These are phyloP conservation scores for Balearica regulorum DNA, from an alignment of 2,797 vertebrate genomes.

Conservation along the genomic window DNA sequence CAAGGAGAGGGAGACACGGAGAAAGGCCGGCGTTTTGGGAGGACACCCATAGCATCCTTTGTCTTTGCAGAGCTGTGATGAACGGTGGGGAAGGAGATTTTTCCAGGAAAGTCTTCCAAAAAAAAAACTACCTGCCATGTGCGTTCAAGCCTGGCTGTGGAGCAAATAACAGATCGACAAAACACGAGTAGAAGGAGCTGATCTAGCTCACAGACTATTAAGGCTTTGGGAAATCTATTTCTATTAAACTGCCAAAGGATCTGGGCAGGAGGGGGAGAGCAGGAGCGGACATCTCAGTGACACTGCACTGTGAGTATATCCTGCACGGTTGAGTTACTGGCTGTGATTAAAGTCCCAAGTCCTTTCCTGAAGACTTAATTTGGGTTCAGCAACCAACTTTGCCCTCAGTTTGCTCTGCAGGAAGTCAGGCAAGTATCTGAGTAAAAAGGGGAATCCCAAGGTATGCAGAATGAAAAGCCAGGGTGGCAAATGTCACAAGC, in stretches of 20 bases:
- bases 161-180: neutral
- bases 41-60: neutral
- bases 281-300: neutral
- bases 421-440: neutral
- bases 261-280: neutral
- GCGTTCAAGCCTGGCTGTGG: neutral
- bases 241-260: neutral
- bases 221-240: conserved; percentile 10
- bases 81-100: neutral
- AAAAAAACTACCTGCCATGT: neutral
- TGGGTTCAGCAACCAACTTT: neutral
- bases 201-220: neutral
- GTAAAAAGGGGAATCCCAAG: neutral
- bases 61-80: neutral
- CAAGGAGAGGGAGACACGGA: neutral
- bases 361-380: conserved; percentile 28
- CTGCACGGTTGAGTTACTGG: neutral
- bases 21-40: neutral
- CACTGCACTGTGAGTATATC: neutral
- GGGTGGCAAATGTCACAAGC: neutral
- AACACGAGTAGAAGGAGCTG: neutral
- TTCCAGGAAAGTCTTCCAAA: neutral
- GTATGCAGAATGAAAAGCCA: neutral
- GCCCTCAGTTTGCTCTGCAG: neutral
- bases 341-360: conserved; percentile 17